Evolutionary conservation across 53 echinoderm and acorn worm genomes (phyloP).

Genomic region (Echinometra lucunter): DNA sequence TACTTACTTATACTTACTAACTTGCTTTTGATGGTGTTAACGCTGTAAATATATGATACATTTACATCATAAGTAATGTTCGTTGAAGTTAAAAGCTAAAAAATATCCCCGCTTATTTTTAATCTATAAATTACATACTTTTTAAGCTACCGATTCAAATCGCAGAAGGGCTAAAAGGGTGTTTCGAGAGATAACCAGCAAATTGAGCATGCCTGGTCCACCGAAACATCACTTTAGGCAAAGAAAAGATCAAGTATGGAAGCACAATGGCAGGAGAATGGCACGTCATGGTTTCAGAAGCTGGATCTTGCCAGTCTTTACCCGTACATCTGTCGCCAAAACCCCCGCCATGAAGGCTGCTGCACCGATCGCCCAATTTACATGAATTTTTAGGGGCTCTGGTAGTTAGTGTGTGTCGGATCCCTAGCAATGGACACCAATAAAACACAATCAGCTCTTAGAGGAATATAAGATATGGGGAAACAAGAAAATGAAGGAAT

Average conservation of each 20-base stretch:
- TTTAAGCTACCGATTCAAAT: neutral
- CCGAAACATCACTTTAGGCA: neutral
- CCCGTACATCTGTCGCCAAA: conserved; percentile 42
- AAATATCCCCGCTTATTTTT: neutral
- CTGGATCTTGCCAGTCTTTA: neutral
- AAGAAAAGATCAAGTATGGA: neutral
- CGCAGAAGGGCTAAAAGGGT: neutral
- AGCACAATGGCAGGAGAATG: neutral
- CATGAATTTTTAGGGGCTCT: conserved; percentile 56
- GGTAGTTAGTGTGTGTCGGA: no score
- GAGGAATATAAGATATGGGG: neutral
- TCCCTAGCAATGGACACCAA: conserved; percentile 46
- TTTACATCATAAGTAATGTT: neutral
- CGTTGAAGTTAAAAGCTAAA: neutral
- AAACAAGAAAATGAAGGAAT: conserved; percentile 1
- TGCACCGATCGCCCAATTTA: conserved; percentile 14
- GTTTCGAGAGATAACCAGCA: neutral
- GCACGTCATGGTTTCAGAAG: neutral
- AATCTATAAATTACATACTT: neutral
- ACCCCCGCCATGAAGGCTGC: neutral
- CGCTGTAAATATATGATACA: neutral
- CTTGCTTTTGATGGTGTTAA: neutral
- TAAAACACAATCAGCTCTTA: conserved; percentile 58
- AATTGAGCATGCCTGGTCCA: neutral
- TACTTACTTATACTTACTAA: neutral